Base-by-base conservation (phyloP, 2,797 vertebrate genomes). In the Alfaro cultratus region DNA sequence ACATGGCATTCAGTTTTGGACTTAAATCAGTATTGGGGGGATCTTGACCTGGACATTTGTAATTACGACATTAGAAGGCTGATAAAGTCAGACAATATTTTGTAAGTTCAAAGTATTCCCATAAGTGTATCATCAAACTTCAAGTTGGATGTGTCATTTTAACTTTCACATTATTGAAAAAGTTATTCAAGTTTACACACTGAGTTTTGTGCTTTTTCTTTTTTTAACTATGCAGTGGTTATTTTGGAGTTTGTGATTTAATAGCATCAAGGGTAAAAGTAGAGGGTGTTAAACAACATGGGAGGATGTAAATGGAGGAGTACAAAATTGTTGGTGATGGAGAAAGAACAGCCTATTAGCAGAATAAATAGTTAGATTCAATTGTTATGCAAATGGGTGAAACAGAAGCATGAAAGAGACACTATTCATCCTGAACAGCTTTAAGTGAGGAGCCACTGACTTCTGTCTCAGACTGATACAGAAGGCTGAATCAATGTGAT, bases 391-490 rank as follows among this genome's bases (percentile, higher is more conserved):
- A 74, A 80, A 87, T 80, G 46, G 9, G 26, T 49, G 29, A n/a
- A 75, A 60, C 67, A 53, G 72, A 88, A 78, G 78, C 85, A 75
- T 83, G 79, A 57, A 29, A 29, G 73, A 85, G 78, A 80, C n/a
- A 16, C 46, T 74, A 55, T 46, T 80, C 80, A 74, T 79, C 29
- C 76, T 41, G 36, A 73, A 75, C 83, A 83, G 80, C 80, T 57
- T 41, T 34, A 83, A 75, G 83, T 88, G 77, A 84, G 47, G 85
- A 71, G 80, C 87, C 82, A 72, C 75, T 79, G 90, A 87, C 87
- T 85, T 77, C 79, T 90, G 91, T 87, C 87, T 87, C 86, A 80
- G 82, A 85, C 83, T 79, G 87, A 90, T 88, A 83, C 87, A 80
- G 86, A 82, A 79, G 85, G 85, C 85, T 80, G 81, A 90, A 86